These are phyloP conservation scores for Rhinophrynus dorsalis DNA, from an alignment of 2,797 vertebrate genomes.

Conservation along the genomic window DNA sequence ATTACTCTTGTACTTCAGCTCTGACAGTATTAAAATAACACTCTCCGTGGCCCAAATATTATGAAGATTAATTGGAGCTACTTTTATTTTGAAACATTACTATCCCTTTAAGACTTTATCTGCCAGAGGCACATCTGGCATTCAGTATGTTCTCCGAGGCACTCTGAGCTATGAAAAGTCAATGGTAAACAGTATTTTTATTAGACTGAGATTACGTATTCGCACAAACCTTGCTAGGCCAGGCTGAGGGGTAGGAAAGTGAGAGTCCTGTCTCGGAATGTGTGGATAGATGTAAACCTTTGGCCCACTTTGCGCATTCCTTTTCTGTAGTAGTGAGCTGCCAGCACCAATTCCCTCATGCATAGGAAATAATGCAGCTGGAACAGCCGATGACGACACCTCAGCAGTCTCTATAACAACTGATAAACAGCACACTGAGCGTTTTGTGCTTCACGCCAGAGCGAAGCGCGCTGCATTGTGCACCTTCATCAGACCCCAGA, in stretches of 20 bases:
- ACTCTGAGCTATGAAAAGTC: too few species aligned
- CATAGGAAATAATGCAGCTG: conserved; percentile 17
- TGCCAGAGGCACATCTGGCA: too few species aligned
- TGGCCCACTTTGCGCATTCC: neutral
- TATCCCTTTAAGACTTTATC: too few species aligned
- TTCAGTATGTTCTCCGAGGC: too few species aligned
- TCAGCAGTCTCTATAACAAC: conserved; percentile 1
- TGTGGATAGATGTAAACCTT: neutral
- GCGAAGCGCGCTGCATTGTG: neutral
- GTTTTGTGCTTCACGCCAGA: neutral
- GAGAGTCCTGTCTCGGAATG: neutral
- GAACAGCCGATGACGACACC: conserved; percentile 19
- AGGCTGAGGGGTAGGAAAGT: neutral
- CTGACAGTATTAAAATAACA: too few species aligned
- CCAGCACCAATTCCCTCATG: neutral
- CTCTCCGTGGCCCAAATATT: too few species aligned
- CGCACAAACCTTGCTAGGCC: neutral
- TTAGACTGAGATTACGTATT: too few species aligned
- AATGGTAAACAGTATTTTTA: too few species aligned
- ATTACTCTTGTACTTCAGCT: too few species aligned
- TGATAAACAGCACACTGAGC: neutral
- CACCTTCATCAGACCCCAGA: too few species aligned
- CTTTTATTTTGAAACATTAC: too few species aligned
- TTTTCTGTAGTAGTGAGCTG: neutral
- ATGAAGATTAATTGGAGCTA: too few species aligned